Percentiles rank a stretch among this genome's conserved stretches.
Evolutionary conservation across 2,888 invertebrate species (phyloP).

Genomic region (Formica aserva): DNA sequence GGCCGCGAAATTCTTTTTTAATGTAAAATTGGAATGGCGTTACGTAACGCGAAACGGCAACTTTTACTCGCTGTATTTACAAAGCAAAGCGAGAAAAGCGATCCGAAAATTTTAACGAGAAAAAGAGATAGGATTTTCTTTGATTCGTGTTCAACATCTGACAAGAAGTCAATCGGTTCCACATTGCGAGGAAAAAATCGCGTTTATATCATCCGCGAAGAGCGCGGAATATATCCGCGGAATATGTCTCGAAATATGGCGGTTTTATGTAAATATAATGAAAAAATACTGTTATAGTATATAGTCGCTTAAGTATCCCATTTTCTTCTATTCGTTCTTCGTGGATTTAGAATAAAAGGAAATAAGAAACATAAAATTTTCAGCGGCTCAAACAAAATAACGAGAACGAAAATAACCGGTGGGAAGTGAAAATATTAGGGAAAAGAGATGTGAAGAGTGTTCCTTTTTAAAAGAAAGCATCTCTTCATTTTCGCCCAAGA

Average conservation of each 20-base stretch:
- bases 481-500: slow-evolving; percentile 9
- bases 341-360: background rate
- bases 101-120: slow-evolving; percentile 16
- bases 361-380: slow-evolving; percentile 16
- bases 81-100: background rate
- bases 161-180: slow-evolving; percentile 25
- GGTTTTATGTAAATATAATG: slow-evolving; percentile 12
- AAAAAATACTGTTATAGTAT: slow-evolving; percentile 14
- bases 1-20: slow-evolving; percentile 20
- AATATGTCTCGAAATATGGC: background rate
- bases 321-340: background rate
- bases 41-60: slow-evolving; percentile 13
- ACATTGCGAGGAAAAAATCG: slow-evolving; percentile 2
- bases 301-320: slow-evolving; percentile 4
- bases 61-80: slow-evolving; percentile 19
- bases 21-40: slow-evolving; percentile 32
- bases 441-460: slow-evolving; percentile 31
- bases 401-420: slow-evolving; percentile 16
- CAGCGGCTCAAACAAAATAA: slow-evolving; percentile 22
- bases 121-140: slow-evolving; percentile 18
- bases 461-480: background rate
- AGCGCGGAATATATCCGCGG: background rate
- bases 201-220: background rate
- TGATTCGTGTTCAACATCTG: slow-evolving; percentile 21
- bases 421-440: slow-evolving; percentile 8